Conservation (phyloP, 2,888 invertebrate genomes). For the Holacanthella duospinosa region DNA sequence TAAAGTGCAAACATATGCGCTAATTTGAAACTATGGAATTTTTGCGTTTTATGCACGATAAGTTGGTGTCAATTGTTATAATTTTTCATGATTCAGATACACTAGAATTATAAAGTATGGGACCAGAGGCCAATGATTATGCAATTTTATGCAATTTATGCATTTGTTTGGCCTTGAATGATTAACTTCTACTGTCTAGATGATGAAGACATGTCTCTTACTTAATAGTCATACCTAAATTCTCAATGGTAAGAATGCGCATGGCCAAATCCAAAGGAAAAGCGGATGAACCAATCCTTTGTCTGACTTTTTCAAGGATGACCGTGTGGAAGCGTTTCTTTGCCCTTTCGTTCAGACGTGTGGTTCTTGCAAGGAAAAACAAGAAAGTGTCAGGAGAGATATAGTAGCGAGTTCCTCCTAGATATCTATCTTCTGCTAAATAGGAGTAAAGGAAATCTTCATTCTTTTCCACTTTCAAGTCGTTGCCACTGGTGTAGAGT, state of each 20-base stretch:
- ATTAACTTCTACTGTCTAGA: no score
- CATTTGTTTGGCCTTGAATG: no score
- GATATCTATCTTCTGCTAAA: background rate
- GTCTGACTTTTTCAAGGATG: background rate
- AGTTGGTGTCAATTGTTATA: no score
- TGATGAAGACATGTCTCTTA: background rate
- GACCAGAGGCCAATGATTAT: no score
- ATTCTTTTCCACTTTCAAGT: background rate
- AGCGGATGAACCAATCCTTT: background rate
- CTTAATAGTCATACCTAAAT: background rate
- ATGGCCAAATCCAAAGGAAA: slow-evolving; percentile 6
- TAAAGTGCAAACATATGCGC: no score
- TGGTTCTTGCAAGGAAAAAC: background rate
- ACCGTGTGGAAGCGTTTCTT: background rate
- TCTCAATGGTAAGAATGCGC: slow-evolving; percentile 1
- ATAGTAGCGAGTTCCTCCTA: background rate
- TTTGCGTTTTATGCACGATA: no score
- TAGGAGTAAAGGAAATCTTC: slow-evolving; percentile 1
- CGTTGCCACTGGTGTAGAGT: background rate
- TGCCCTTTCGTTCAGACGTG: background rate
- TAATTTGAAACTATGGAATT: no score
- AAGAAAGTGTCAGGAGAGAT: slow-evolving; percentile 1
- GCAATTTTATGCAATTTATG: no score
- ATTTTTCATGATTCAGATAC: no score
- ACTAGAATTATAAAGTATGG: no score